Evolutionary conservation across 1,140 invertebrate genomes (phyloP).

Genomic region (Choristoneura fumiferana): DNA sequence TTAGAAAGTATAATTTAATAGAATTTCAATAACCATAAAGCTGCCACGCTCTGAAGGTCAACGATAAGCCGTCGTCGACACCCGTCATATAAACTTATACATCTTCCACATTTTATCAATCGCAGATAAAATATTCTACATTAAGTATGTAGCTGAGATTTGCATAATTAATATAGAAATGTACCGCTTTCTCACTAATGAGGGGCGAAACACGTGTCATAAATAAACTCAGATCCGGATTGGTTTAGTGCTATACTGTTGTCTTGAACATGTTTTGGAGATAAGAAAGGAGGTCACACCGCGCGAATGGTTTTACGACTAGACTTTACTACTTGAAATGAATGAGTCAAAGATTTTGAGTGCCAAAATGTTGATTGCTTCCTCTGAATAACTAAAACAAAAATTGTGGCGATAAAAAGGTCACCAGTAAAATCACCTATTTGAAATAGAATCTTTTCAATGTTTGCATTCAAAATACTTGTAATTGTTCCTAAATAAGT

Average conservation of each 20-base stretch:
- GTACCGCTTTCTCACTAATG: constrained; percentile 4
- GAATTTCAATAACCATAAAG: constrained; percentile 4
- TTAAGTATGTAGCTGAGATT: neutral
- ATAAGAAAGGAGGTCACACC: too few species aligned
- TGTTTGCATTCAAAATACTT: too few species aligned
- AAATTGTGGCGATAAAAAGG: too few species aligned
- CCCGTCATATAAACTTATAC: neutral
- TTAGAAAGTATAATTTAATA: constrained; percentile 12
- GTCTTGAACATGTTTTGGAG: neutral
- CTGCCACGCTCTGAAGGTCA: neutral
- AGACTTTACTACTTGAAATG: too few species aligned
- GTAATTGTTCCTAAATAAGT: too few species aligned
- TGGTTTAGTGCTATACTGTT: neutral
- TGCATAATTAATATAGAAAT: constrained; percentile 17
- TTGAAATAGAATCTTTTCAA: too few species aligned
- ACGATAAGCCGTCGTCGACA: constrained; percentile 3
- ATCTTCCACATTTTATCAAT: constrained; percentile 4
- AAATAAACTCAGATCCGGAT: constrained; percentile 2
- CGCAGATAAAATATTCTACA: neutral
- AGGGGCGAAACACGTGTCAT: neutral
- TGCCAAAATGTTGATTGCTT: too few species aligned
- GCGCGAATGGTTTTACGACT: too few species aligned
- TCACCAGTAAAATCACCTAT: too few species aligned
- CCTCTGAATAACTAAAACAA: too few species aligned
- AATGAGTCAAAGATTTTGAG: too few species aligned